Conservation (phyloP, 2,113 vertebrate genomes). For the Hiodon tergisus region DNA sequence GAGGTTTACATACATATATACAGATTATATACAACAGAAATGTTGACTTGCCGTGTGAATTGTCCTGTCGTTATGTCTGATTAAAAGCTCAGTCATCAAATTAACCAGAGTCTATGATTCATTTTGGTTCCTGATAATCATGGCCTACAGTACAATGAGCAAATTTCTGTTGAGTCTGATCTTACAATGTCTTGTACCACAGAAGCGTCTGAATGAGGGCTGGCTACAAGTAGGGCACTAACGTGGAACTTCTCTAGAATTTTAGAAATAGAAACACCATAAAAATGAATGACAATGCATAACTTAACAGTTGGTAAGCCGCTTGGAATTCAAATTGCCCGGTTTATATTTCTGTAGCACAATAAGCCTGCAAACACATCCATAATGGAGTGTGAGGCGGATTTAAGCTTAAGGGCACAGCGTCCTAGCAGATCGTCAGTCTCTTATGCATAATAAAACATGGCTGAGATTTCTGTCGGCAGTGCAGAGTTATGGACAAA, state of each 20-base stretch:
- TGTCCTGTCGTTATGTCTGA: too few relatives aligned
- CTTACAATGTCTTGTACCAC: not conserved
- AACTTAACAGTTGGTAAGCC: slow-evolving; percentile 65
- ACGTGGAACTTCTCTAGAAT: slow-evolving; percentile 20
- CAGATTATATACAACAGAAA: too few relatives aligned
- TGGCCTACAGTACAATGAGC: not conserved
- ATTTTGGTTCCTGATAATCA: not conserved
- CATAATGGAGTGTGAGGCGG: slow-evolving; percentile 56
- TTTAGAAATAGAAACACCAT: slow-evolving; percentile 58
- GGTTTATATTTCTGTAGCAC: slow-evolving; percentile 69
- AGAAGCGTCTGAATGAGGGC: not conserved
- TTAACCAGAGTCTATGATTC: not conserved
- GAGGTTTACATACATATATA: too few relatives aligned
- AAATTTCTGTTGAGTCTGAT: not conserved
- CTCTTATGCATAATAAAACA: slow-evolving; percentile 20
- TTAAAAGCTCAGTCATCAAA: not conserved
- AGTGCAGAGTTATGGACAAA: not conserved
- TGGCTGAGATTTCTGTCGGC: not conserved
- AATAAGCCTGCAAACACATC: slow-evolving; percentile 65
- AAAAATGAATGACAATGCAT: slow-evolving; percentile 75
- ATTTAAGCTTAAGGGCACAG: slow-evolving; percentile 66
- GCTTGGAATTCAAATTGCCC: slow-evolving; percentile 71
- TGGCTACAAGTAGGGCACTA: not conserved
- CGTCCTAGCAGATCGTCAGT: slow-evolving; percentile 8
- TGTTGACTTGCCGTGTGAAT: too few relatives aligned